Evolutionary conservation across 2,113 vertebrate genomes (phyloP), one percentile per base, ranked within the genome.

Genomic region (Colossoma macropomum): DNA sequence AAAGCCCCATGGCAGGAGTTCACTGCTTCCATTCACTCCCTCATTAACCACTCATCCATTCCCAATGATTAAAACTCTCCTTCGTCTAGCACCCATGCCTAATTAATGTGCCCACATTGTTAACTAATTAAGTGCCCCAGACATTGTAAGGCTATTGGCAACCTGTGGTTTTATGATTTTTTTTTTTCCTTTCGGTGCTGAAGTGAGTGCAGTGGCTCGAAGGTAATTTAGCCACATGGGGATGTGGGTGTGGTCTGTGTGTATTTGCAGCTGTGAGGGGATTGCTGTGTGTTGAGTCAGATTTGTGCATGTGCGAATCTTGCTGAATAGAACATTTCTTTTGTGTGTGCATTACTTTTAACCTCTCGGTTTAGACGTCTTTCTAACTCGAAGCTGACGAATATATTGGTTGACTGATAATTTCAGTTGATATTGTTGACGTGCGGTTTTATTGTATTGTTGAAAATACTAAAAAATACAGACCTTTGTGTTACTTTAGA

Each of bases 81-180:
- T 74, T 62, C 65, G 25, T 79, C 30, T 54, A 77, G 41, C 25
- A 1, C 48, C 19, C 32, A 80, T 59, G 69, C 63, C 45, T 83
- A 52, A 79, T 79, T 83, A 83, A 77, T 65, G 45, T 68, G 52
- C 54, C 13, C 52, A 16, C 52, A 32, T 56, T 23, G 45, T 25
- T 80, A 52, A 52, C 48, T 76, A 71, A 68, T 80, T 80, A 86
- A 83, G 73, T 68, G 77, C 73, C 34, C 12, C 16, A 27, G 74
- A 80, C 76, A 56, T 75, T 17, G 41, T 32, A 56, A 66, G 60
- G 23, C 60, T 70, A 54, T 86, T 82, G 76, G 60, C 54, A 77
- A 59, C 16, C 25, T 78, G 70, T 48, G 27, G 27, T 62, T 38
- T 17, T 3, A 30, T 41, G 21, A 23, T 45, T 45, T 30, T 34